Base-by-base conservation (phyloP, 2,888 invertebrate species). In the Nomada fabriciana region DNA sequence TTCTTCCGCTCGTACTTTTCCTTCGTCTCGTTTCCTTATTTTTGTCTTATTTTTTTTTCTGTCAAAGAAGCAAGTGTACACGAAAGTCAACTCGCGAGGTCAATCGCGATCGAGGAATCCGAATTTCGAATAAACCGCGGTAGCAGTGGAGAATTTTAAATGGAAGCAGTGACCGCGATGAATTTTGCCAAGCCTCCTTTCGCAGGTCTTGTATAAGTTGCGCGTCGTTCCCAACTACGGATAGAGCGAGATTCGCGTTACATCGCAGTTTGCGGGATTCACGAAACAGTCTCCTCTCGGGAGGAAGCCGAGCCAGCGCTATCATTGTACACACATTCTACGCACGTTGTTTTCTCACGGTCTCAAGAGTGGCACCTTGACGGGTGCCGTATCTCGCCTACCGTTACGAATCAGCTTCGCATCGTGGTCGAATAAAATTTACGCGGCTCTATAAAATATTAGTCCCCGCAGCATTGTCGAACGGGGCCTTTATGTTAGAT, bases 251-350 rank as follows among this genome's bases (percentile, higher is more conserved):
- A 68, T 61, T 81, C 81, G 74, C 2, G 70, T 83, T 81, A 83
- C 83, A 69, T 71, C 67, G 63, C 70, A 59, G 64, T 43, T 69
- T 73, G 60, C 71, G 20, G 23, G 23, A 29, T 29, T 61, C 73
- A 70, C 77, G 53, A 77, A 77, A 77, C 64, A 64, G 55, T 74
- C 64, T 50, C 76, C 53, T 9, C 20, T 55, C 69, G 25, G 23
- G 47, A 47, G 76, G 67, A 83, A 77, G 71, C 23, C 68, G 83
- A 83, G 78, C 78, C 23, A 20, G 15, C 20, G 75, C 78, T 83
- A 83, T 83, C 83, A 50, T 82, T 76, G 53, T 73, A 69, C 70
- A 73, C 59, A 82, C 61, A 83, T 82, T 83, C 82, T 76, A 82
- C 78, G 82, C 83, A 76, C 78, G 78, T 65, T 53, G 72, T 70